Evolutionary conservation across 2,113 vertebrate species (phyloP), one percentile per base, ranked within the genome.

Genomic region (Microcebus lehilahytsara): DNA sequence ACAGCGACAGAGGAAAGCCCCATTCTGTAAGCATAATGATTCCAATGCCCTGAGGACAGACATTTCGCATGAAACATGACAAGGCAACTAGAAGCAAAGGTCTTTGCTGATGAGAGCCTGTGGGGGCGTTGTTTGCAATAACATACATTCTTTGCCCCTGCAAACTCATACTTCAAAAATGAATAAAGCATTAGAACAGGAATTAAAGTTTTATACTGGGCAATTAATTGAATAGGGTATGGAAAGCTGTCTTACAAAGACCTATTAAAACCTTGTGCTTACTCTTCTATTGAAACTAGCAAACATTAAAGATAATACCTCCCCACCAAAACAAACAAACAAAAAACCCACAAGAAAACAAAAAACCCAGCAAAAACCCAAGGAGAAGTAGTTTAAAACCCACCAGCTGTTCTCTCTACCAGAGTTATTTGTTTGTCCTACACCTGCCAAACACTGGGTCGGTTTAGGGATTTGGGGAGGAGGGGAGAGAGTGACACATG

Each of bases 71-170:
- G n/a, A 97, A 98, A 98, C 94, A 92, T n/a, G 89, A 67, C 95
- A 97, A 97, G 97, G 84, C 87, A 25, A 96, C 81, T 79, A 90
- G 95, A 98, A 20, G 97, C 96, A 96, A 56, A 11, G 32, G 94
- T 86, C 94, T 95, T 79, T 98, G 78, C 37, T 0, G 4, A 90
- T 2, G 3, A 97, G 83, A 97, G 62, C 3, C 0, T 79, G 25
- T 91, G 64, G 80, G 60, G 94, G 89, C 66, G 91, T 94, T 90
- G 97, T 97, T 12, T 3, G 69, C 71, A 95, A 96, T 93, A 96
- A 90, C 80, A 95, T 94, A 98, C 85, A 97, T 98, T 98, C 98
- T 96, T 91, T 96, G 98, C 98, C 96, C 97, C 97, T 98, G 98
- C 94, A 96, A 96, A 83, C 91, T 93, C 96, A 42, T 96, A 91